These are phyloP conservation scores for Cotesia vestalis DNA, from an alignment of 1,140 invertebrate genomes.

Conservation along the genomic window DNA sequence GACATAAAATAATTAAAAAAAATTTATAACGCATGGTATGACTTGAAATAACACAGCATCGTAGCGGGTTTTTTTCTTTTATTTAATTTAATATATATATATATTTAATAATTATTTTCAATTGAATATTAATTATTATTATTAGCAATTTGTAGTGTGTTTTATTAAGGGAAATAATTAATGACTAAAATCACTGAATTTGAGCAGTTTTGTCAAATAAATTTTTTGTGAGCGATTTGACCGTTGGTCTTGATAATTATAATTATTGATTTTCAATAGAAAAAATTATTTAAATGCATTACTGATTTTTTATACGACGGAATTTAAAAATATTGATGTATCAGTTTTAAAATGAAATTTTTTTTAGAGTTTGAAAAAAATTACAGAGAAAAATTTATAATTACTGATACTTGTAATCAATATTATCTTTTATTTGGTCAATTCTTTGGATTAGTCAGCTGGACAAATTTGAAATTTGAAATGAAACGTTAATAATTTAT, in stretches of 20 bases:
- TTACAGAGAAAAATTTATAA: slow-evolving; percentile 20
- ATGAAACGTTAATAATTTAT: slow-evolving; percentile 43
- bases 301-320: no score
- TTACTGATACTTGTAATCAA: slow-evolving; percentile 27
- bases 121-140: neutral
- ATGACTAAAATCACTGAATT: no score
- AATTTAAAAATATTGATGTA: no score
- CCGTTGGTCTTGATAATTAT: no score
- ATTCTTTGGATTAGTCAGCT: slow-evolving; percentile 67
- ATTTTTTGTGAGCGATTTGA: no score
- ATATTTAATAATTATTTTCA: neutral
- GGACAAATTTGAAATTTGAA: slow-evolving; percentile 52
- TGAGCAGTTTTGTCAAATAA: no score
- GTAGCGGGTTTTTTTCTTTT: slow-evolving; percentile 53
- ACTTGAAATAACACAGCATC: slow-evolving; percentile 67
- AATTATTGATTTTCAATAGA: no score
- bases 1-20: slow-evolving; percentile 65
- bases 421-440: slow-evolving; percentile 62
- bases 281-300: no score
- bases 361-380: slow-evolving; percentile 1
- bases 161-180: no score
- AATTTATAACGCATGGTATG: slow-evolving; percentile 64
- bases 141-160: no score
- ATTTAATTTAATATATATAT: neutral
- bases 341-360: neutral